Evolutionary conservation across 2,113 vertebrate species (phyloP).

Genomic region (Corydoras sp.): DNA sequence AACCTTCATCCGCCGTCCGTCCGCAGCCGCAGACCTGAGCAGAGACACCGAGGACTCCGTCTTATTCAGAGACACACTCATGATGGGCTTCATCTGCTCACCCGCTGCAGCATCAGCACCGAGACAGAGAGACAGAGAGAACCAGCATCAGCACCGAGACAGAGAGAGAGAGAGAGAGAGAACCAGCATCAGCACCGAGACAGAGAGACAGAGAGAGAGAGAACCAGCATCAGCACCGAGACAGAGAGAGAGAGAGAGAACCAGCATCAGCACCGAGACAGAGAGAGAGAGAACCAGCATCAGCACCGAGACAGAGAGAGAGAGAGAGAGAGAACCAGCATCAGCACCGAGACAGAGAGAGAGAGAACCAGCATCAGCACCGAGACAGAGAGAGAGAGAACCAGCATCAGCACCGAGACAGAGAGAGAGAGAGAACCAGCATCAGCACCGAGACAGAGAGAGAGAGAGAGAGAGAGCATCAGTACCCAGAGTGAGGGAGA

Average conservation of each 20-base stretch:
- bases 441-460: too few species aligned
- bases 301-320: not conserved
- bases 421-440: too few species aligned
- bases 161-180: too few species aligned
- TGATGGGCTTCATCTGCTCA: slow-evolving; percentile 51
- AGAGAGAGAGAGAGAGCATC: too few species aligned
- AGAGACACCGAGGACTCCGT: slow-evolving; percentile 85
- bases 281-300: too few species aligned
- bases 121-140: too few species aligned
- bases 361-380: too few species aligned
- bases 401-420: too few species aligned
- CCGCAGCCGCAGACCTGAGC: slow-evolving; percentile 65
- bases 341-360: too few species aligned
- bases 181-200: not conserved
- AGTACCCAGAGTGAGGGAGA: too few species aligned
- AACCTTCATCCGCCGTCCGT: slow-evolving; percentile 33
- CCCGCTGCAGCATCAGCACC: not conserved
- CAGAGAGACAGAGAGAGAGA: not conserved
- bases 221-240: not conserved
- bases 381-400: too few species aligned
- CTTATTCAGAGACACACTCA: slow-evolving; percentile 83
- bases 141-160: slow-evolving; percentile 12
- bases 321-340: too few species aligned
- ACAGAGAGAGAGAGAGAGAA: not conserved
- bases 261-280: not conserved